Evolutionary conservation across 2,888 invertebrate genomes (phyloP).

Genomic region (Lithophane socia): DNA sequence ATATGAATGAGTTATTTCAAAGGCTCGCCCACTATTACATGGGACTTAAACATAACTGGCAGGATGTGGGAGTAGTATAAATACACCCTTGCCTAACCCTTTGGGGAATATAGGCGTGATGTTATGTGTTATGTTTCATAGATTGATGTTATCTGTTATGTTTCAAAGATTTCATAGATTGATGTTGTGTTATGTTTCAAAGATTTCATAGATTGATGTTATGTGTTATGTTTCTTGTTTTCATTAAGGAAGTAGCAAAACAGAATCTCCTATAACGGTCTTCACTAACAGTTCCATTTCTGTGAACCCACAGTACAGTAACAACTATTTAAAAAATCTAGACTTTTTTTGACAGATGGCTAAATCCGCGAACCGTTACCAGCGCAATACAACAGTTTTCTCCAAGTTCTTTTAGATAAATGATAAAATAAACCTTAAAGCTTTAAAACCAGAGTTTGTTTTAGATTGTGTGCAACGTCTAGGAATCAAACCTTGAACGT

Average conservation of each 20-base stretch:
- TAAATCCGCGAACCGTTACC: constrained; percentile 57
- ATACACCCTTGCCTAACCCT: not conserved
- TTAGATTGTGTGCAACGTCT: constrained; percentile 50
- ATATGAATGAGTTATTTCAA: not conserved
- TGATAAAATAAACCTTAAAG: constrained; percentile 41
- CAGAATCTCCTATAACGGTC: constrained; percentile 27
- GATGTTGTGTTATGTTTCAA: too few relatives aligned
- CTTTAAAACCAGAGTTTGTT: constrained; percentile 49
- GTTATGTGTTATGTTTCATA: too few relatives aligned
- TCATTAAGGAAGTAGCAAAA: constrained; percentile 19
- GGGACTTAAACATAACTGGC: not conserved
- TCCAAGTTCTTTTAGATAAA: constrained; percentile 10
- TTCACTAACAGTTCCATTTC: constrained; percentile 27
- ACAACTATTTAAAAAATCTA: constrained; percentile 35
- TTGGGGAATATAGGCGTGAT: too few relatives aligned
- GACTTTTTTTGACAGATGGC: constrained; percentile 55
- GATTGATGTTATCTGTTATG: too few relatives aligned
- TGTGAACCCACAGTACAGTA: constrained; percentile 37
- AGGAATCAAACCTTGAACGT: constrained; percentile 85
- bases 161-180: too few relatives aligned
- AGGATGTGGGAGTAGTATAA: not conserved
- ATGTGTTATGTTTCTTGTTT: not conserved
- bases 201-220: too few relatives aligned
- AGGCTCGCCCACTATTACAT: not conserved
- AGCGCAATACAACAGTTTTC: constrained; percentile 56